Percentiles rank a stretch among this genome's conserved stretches.
phyloP scores from a whole-genome alignment of 2,888 invertebrate genomes.

The Alloplasta piceator region DNA sequence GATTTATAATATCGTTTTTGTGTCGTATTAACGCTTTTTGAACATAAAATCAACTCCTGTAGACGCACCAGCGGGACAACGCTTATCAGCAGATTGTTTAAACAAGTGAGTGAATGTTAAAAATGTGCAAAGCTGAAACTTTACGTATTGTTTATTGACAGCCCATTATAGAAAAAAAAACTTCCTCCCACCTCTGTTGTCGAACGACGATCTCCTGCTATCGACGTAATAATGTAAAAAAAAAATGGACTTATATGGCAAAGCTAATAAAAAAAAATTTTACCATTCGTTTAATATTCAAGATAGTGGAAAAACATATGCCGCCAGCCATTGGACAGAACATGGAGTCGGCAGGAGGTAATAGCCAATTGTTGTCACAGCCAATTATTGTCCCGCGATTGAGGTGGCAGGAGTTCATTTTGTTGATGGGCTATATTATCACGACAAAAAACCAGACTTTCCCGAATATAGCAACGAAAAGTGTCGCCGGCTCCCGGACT shows the following conservation, averaged over 20 bases:
- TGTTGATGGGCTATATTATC: no score
- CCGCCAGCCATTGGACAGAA: no score
- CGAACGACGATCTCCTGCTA: no score
- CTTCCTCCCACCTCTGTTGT: no score
- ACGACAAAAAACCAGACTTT: no score
- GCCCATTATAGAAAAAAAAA: no score
- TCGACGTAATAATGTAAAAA: no score
- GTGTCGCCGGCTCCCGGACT: no score
- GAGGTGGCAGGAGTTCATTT: no score
- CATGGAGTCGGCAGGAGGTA: neutral
- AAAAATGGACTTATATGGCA: no score
- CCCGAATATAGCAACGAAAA: no score
- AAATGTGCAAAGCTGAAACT: neutral
- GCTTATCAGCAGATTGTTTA: slow-evolving; percentile 2
- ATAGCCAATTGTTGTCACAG: slow-evolving; percentile 3
- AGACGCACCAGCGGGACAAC: slow-evolving; percentile 4
- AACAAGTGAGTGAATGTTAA: neutral
- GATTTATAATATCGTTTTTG: neutral
- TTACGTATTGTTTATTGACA: neutral
- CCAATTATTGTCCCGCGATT: no score
- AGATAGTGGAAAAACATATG: neutral
- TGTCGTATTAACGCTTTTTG: neutral
- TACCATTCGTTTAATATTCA: neutral
- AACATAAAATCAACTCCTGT: slow-evolving; percentile 1
- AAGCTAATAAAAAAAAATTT: neutral